Conservation (phyloP, 2,888 invertebrate genomes). For the Acleris laterana region DNA sequence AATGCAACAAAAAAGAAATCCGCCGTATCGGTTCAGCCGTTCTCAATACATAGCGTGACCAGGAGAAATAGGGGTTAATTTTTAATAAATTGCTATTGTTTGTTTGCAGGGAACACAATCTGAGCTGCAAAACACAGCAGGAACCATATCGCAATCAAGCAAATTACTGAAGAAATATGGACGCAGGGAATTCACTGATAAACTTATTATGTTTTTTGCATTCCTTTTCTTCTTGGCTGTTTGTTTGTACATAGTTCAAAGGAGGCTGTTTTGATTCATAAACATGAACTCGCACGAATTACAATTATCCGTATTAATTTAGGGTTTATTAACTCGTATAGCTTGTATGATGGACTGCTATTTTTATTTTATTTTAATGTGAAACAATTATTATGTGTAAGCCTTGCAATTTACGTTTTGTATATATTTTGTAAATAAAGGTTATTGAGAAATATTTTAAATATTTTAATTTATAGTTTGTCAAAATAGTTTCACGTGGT, state of each 20-base stretch:
- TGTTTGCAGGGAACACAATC: slow-evolving; percentile 87
- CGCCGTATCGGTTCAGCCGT: too few relatives aligned
- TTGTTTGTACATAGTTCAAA: slow-evolving; percentile 96
- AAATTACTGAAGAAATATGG: slow-evolving; percentile 97
- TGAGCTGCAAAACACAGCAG: slow-evolving; percentile 93
- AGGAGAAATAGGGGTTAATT: too few relatives aligned
- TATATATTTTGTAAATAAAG: slow-evolving; percentile 30
- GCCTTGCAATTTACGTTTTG: slow-evolving; percentile 27
- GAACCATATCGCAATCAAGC: slow-evolving; percentile 94
- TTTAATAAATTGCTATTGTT: too few relatives aligned
- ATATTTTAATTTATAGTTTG: background rate
- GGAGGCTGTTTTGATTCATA: slow-evolving; percentile 88
- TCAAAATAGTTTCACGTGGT: too few relatives aligned
- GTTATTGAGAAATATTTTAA: slow-evolving; percentile 4
- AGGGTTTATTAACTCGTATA: background rate
- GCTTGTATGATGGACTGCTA: slow-evolving; percentile 30
- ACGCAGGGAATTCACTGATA: slow-evolving; percentile 97
- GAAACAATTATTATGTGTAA: slow-evolving; percentile 14
- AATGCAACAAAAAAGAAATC: too few relatives aligned
- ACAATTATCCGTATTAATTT: background rate
- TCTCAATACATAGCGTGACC: too few relatives aligned
- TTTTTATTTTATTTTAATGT: slow-evolving; percentile 10
- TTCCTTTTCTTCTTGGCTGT: slow-evolving; percentile 95
- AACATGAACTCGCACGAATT: background rate
- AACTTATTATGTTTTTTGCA: slow-evolving; percentile 94